These are phyloP conservation scores for Heterohyrax brucei DNA, from an alignment of 2,797 vertebrate genomes.

Conservation along the genomic window DNA sequence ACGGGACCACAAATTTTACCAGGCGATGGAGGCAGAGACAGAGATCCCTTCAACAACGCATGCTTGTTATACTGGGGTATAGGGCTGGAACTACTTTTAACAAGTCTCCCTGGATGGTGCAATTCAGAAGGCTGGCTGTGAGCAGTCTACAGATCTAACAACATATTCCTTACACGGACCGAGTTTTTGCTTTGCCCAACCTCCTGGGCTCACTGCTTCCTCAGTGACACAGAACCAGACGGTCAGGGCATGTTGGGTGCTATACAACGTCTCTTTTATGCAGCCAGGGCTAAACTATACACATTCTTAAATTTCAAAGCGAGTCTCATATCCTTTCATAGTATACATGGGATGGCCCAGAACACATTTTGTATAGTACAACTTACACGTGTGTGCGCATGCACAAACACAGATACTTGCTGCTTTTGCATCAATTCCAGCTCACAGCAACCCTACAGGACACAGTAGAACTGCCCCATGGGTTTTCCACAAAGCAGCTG, in stretches of 20 bases:
- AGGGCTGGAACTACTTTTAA: not conserved
- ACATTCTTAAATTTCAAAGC: constrained; percentile 33
- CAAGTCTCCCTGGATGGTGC: not conserved
- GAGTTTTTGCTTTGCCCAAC: not conserved
- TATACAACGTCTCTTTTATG: not conserved
- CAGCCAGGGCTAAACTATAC: not conserved
- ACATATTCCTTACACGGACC: not conserved
- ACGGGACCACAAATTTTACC: not conserved
- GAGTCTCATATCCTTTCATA: not conserved
- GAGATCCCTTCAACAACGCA: not conserved
- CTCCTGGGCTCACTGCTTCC: not conserved
- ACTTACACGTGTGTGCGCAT: too few species aligned
- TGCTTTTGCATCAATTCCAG: too few species aligned
- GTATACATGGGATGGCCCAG: not conserved
- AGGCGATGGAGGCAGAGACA: not conserved
- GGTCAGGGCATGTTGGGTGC: not conserved
- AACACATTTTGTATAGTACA: not conserved
- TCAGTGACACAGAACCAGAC: not conserved
- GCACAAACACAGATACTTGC: too few species aligned
- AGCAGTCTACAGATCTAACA: not conserved
- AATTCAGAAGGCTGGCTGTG: not conserved
- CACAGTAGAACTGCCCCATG: too few species aligned
- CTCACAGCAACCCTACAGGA: too few species aligned
- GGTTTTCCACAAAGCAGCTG: too few species aligned
- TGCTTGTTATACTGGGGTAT: too few species aligned